Evolutionary conservation across 2,113 vertebrate genomes (phyloP), one percentile per base, ranked within the genome.

Genomic region (Cyprinodon brontotheroides): DNA sequence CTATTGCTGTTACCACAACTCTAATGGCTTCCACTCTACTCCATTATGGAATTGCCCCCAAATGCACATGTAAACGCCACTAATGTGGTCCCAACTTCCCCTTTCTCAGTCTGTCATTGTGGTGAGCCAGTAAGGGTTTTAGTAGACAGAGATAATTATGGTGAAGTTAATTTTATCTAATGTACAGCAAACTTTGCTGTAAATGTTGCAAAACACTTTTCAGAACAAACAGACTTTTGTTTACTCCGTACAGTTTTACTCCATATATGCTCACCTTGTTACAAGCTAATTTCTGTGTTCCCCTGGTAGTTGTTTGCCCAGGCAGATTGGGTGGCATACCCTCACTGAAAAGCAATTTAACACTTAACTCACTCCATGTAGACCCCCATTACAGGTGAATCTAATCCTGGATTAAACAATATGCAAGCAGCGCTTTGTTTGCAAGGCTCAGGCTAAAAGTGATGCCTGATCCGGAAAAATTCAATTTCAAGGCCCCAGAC

Each of bases 1-100:
- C 90, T 86, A 91, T 93, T 89, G 89, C 87, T 88, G 87, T 92
- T 90, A 92, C 77, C 82, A 80, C 82, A 76, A 69, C 50, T 71
- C 74, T 91, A 90, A 92, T 89, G 87, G 86, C 48, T 37, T 72
- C 90, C 82, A 79, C 82, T 80, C 83, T 65, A 74, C 85, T 78
- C 82, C 82, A 82, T 86, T 86, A 81, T 76, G 53, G 78, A 84
- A 86, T 75, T 65, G 71, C 50, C 73, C 74, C 81, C 80, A 71
- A 83, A 86, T 82, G 85, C 85, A 78, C 72, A 77, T n/a, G 74
- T 80, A 79, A 89, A 81, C 77, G 78, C 68, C 48, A 65, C 78
- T 89, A 87, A 89, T 89, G 85, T 71, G 77, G 76, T 81, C 78
- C 59, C 77, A 82, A 43, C 79, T 83, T 87, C 70, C 70, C 76